Conservation (phyloP, 2,888 invertebrate species). For the Pristionchus mayeri region DNA sequence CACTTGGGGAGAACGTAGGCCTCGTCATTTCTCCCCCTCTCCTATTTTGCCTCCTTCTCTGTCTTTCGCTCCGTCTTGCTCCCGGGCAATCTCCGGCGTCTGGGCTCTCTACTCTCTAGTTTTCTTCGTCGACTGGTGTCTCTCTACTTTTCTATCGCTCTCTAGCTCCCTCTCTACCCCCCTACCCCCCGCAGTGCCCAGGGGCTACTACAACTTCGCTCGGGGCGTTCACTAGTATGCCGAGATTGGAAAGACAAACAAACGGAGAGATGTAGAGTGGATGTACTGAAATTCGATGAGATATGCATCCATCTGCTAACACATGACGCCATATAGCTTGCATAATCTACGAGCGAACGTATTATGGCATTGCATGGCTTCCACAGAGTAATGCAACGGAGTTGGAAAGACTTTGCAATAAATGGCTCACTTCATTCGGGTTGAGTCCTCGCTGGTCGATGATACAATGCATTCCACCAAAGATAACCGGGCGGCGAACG, state of each 20-base stretch:
- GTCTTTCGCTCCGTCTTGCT: background rate
- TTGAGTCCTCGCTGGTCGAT: no score
- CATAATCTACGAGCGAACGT: no score
- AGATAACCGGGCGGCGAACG: no score
- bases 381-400: no score
- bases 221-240: background rate
- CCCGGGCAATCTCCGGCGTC: background rate
- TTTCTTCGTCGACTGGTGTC: background rate
- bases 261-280: background rate
- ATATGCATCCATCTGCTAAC: background rate
- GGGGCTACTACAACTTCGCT: background rate
- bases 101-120: background rate
- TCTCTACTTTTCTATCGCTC: background rate
- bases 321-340: no score
- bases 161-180: no score
- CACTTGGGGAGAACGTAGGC: background rate
- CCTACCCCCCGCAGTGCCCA: constrained; percentile 9
- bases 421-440: no score
- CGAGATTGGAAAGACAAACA: constrained; percentile 16
- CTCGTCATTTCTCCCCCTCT: no score
- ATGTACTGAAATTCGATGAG: background rate
- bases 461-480: no score
- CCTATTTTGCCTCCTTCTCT: background rate
- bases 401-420: no score
- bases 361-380: no score